A percentile compares a stretch with the other conserved stretches of the same genome.
These are phyloP conservation scores for Spisula solida DNA, from an alignment of 2,888 invertebrate species.

Conservation along the genomic window DNA sequence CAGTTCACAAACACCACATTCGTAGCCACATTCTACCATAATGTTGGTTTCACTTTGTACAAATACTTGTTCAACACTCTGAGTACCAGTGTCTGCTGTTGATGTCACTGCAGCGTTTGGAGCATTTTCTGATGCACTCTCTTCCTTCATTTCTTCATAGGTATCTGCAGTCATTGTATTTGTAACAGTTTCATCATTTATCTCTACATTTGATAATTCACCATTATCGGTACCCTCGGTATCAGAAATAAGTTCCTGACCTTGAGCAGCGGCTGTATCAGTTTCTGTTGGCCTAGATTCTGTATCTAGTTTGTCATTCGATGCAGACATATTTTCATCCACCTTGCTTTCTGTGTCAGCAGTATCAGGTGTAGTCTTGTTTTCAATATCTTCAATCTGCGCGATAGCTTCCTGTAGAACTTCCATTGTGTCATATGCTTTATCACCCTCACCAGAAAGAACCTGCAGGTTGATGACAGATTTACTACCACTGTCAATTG, in stretches of 20 bases:
- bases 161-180: background rate
- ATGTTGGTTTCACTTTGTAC: background rate
- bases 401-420: slow-evolving; percentile 67
- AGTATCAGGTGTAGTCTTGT: slow-evolving; percentile 15
- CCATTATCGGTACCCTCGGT: background rate
- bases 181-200: background rate
- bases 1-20: slow-evolving; percentile 62
- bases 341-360: background rate
- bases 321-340: background rate
- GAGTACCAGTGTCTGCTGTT: slow-evolving; percentile 23
- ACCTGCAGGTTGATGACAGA: slow-evolving; percentile 27
- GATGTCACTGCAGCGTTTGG: background rate
- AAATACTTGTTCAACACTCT: slow-evolving; percentile 34
- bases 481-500: background rate
- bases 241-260: background rate
- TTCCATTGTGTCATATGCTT: slow-evolving; percentile 64
- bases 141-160: background rate
- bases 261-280: background rate
- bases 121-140: background rate
- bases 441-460: slow-evolving; percentile 36
- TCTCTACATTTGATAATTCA: background rate
- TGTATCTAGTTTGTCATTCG: background rate
- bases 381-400: slow-evolving; percentile 67
- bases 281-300: too few species aligned
- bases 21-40: slow-evolving; percentile 30